These are phyloP conservation scores for Neoascia interrupta DNA, from an alignment of 2,888 invertebrate species.

Conservation along the genomic window DNA sequence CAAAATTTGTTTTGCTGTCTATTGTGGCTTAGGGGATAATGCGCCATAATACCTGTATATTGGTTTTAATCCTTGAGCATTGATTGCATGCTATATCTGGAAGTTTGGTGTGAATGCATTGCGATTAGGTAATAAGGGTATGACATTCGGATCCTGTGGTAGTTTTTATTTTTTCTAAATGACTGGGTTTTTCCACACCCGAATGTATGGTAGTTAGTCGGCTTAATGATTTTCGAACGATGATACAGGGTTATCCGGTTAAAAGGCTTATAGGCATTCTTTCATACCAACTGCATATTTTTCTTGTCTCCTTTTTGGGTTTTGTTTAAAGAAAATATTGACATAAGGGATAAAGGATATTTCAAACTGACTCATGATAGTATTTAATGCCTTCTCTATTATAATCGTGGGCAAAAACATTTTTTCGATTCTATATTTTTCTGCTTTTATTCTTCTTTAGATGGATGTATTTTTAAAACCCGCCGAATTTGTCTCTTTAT, in stretches of 20 bases:
- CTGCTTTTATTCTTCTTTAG: too few species aligned
- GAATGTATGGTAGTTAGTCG: constrained; percentile 7
- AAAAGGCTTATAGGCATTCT: constrained; percentile 36
- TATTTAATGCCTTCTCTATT: too few species aligned
- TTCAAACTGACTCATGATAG: too few species aligned
- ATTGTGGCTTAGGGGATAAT: constrained; percentile 77
- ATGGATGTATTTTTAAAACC: too few species aligned
- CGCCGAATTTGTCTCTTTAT: too few species aligned
- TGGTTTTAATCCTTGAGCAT: constrained; percentile 62
- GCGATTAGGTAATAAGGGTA: constrained; percentile 39
- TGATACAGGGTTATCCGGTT: constrained; percentile 53
- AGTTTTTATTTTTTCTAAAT: constrained; percentile 42
- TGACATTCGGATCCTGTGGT: constrained; percentile 31
- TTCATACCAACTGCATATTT: neutral
- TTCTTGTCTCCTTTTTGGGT: too few species aligned
- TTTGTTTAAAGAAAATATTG: constrained; percentile 13
- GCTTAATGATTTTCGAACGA: constrained; percentile 34
- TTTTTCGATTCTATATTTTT: too few species aligned
- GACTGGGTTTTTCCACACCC: constrained; percentile 53
- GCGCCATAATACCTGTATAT: constrained; percentile 70
- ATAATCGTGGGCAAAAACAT: too few species aligned
- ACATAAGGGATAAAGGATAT: constrained; percentile 35
- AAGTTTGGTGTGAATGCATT: constrained; percentile 27
- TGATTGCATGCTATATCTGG: constrained; percentile 57
- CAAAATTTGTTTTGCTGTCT: constrained; percentile 74